Evolutionary conservation across 2,113 vertebrate genomes (phyloP), one percentile per base, ranked within the genome.

Genomic region (Triplophysa tibetana): DNA sequence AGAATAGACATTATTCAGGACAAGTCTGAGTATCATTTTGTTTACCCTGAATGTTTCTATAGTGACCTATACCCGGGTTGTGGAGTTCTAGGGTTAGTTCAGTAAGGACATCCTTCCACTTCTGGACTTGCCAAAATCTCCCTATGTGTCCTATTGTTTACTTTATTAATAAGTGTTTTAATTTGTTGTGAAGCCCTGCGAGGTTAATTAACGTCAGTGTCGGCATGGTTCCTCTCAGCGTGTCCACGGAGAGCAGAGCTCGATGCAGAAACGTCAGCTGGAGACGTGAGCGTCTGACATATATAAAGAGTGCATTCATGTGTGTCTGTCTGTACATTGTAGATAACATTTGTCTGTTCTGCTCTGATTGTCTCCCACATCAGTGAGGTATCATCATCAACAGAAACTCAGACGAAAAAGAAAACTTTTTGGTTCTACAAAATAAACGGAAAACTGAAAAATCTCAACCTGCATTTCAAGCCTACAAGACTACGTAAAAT

Each of bases 161-260:
- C 83, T 85, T 85, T 85, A 85, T 83, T 86, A 86, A 85, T 85
- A 78, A 83, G 69, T 78, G 74, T 75, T 83, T 82, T 86, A 83
- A 85, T 86, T 83, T 86, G 70, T 82, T 72, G 65, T 43, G 77
- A 87, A 79, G 84, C 85, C 85, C 86, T 80, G 79, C 77, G 83
- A 87, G 86, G 81, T 84, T 87, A 85, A 87, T 87, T 87, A 86
- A 82, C 78, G 56, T 75, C 74, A 66, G 58, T 79, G 68, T 86
- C 77, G 13, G 64, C 70, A 79, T 56, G 83, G 81, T 85, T 83
- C 65, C 68, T 76, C 81, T 64, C 79, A 50, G 64, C 58, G 74
- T 75, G 70, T 82, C 67, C 65, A 45, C 76, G 58, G 81, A 81
- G 72, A 64, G 41, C 38, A 17, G 62, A 78, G 72, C 68, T 67